Evolutionary conservation across 2,797 vertebrate species (phyloP), one percentile per base, ranked within the genome.

Genomic region (Acropternis orthonyx): DNA sequence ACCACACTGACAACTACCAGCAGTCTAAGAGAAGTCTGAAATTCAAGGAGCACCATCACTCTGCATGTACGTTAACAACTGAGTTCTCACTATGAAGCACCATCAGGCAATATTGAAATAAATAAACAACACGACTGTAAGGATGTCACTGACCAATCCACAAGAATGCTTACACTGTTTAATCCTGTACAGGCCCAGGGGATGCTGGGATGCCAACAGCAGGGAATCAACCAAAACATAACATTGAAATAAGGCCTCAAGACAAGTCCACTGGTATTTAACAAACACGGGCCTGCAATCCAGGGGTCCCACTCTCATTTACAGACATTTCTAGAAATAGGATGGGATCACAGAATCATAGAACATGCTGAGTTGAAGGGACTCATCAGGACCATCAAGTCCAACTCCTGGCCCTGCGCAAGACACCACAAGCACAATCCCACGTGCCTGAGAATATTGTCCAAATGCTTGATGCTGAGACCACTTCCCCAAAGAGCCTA

Each of bases 121-220:
- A 32, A 58, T 1, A 1, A 76, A 72, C 27, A 36, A 49, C 7
- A 27, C 44, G 63, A 63, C 30, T 0, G 0, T 6, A 79, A 74
- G 44, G 30, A 73, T 66, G 72, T 30, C 55, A 58, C 41, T 54
- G 65, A 85, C 37, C 30, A 49, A 71, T 71, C 17, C 34, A 67
- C 16, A 67, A 41, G 21, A 72, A 81, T 4, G 56, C 23, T 80
- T 44, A 72, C 28, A 23, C 10, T 48, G 14, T 10, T 80, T 46
- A 80, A 85, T 49, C 41, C 84, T 73, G 19, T 24, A 44, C 20
- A 71, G 51, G 52, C 36, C 68, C 63, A 62, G 15, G 15, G 37
- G 34, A 90, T 61, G 19, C 44, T 79, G 37, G 24, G 37, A 37
- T 37, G 37, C 37, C 23, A 93, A 76, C 26, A 63, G 23, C 2